Percentiles rank a stretch among this genome's conserved stretches.
Conservation (phyloP, 2,797 vertebrate species). For the Ciconia nigra region DNA sequence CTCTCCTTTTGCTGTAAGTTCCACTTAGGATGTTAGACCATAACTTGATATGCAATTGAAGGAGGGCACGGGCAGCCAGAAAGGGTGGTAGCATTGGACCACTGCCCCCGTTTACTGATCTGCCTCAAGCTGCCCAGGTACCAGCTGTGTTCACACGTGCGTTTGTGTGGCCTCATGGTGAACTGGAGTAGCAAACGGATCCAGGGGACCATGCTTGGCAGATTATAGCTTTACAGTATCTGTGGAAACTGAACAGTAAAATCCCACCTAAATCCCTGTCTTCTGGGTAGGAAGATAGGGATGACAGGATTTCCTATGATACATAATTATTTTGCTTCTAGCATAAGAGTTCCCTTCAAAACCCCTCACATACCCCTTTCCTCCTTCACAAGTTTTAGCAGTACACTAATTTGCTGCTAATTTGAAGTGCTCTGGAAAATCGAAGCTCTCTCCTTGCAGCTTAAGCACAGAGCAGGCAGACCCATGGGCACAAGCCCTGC, state of each 20-base stretch:
- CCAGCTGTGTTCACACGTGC: rapidly evolving
- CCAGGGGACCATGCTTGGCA: not conserved
- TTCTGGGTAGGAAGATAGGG: not conserved
- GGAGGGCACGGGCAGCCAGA: not conserved
- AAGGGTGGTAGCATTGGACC: not conserved
- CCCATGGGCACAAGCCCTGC: not conserved
- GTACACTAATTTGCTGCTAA: not conserved
- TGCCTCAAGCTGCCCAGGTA: not conserved
- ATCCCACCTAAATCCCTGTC: not conserved
- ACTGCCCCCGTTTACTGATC: not conserved
- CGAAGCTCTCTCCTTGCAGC: not conserved
- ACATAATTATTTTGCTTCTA: not conserved
- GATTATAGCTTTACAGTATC: not conserved
- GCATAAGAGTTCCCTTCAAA: not conserved
- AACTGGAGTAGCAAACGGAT: not conserved
- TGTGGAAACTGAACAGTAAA: not conserved
- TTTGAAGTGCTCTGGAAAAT: not conserved
- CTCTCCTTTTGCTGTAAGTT: not conserved
- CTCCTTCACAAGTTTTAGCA: not conserved
- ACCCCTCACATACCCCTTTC: not conserved
- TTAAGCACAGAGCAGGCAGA: not conserved
- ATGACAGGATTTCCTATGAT: not conserved
- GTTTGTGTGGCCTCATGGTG: rapidly evolving
- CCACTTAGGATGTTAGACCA: not conserved
- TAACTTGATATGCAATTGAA: rapidly evolving